phyloP scores from a whole-genome alignment of 2,888 invertebrate species.

The Ernsta delagoae region DNA sequence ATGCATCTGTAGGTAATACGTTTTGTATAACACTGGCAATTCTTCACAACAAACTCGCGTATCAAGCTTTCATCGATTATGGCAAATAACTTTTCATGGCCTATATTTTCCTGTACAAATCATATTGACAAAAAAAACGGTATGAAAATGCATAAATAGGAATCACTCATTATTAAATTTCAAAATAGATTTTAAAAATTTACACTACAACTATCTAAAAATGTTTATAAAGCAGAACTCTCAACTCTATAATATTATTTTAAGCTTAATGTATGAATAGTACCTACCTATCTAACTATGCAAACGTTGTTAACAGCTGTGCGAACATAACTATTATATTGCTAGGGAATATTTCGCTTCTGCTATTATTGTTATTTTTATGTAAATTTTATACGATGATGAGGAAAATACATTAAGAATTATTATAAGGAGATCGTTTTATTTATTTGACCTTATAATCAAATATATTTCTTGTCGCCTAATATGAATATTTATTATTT shows the following conservation, averaged over 20 bases:
- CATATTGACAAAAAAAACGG: too few species aligned
- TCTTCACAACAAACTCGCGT: too few species aligned
- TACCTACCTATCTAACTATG: slow-evolving; percentile 5
- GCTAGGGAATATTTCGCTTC: slow-evolving; percentile 30
- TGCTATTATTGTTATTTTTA: slow-evolving; percentile 42
- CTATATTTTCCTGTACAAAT: too few species aligned
- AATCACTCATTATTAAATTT: too few species aligned
- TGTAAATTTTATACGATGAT: slow-evolving; percentile 47
- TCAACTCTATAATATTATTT: neutral
- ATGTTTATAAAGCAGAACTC: too few species aligned
- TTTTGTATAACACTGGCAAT: too few species aligned
- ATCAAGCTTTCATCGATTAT: too few species aligned
- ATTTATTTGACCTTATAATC: slow-evolving; percentile 31
- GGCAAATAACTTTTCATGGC: too few species aligned
- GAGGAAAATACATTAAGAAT: slow-evolving; percentile 40
- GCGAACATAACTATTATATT: slow-evolving; percentile 16
- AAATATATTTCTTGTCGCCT: slow-evolving; percentile 11
- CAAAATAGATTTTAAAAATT: too few species aligned
- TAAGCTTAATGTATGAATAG: neutral
- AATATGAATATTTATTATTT: neutral
- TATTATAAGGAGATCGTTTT: slow-evolving; percentile 26
- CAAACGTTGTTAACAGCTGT: neutral
- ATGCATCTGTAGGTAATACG: too few species aligned
- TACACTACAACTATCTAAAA: neutral
- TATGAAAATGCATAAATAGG: too few species aligned